Evolutionary conservation across 1,140 invertebrate species (phyloP).

Genomic region (Coboldia fuscipes): DNA sequence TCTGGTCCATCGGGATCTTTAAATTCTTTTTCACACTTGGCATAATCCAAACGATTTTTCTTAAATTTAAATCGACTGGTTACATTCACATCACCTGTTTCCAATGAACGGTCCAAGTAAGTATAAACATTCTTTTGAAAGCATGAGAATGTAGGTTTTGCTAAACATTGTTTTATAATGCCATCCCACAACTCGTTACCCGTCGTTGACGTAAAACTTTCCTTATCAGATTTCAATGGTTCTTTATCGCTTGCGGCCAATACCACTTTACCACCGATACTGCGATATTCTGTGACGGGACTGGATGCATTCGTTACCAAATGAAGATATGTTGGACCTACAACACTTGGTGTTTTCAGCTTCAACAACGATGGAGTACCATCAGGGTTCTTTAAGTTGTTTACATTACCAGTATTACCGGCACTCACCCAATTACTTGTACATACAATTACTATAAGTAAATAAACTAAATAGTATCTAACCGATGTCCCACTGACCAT

Average conservation of each 20-base stretch:
- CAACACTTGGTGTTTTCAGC: too few relatives aligned
- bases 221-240: too few relatives aligned
- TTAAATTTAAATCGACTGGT: slow-evolving; percentile 44
- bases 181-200: slow-evolving; percentile 47
- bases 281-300: background rate
- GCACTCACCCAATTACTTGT: background rate
- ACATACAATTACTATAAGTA: too few relatives aligned
- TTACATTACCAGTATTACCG: background rate
- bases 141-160: slow-evolving; percentile 39
- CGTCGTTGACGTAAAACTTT: slow-evolving; percentile 21
- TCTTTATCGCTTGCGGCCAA: background rate
- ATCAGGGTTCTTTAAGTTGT: too few relatives aligned
- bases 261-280: background rate
- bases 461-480: too few relatives aligned
- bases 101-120: slow-evolving; percentile 39
- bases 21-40: slow-evolving; percentile 22
- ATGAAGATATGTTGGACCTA: background rate
- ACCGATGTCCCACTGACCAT: slow-evolving; percentile 1
- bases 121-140: slow-evolving; percentile 52
- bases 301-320: background rate
- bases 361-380: too few relatives aligned
- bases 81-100: slow-evolving; percentile 38
- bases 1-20: slow-evolving; percentile 17
- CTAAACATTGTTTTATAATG: slow-evolving; percentile 42
- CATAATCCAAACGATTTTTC: slow-evolving; percentile 37